phyloP scores from a whole-genome alignment of 1,140 invertebrate species.

The Hylyphantes graminicola region DNA sequence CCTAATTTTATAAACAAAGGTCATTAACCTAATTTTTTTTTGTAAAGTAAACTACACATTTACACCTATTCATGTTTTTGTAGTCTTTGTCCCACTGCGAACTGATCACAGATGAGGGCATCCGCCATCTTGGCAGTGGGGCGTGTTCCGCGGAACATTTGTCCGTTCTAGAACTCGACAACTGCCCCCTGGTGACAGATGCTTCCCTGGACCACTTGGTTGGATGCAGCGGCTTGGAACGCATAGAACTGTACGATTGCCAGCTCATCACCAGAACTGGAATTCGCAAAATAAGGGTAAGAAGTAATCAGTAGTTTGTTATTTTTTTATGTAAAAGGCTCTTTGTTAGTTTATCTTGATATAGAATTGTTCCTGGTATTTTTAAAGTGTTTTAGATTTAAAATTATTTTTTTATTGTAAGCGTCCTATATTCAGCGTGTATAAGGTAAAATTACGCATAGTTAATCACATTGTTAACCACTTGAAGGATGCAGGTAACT shows the following conservation, averaged over 20 bases:
- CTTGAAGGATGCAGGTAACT: too few species aligned
- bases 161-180: conserved; percentile 95
- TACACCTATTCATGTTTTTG: neutral
- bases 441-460: too few species aligned
- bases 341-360: too few species aligned
- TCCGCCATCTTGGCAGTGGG: conserved; percentile 90
- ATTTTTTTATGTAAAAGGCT: too few species aligned
- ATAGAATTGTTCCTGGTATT: too few species aligned
- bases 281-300: conserved; percentile 92
- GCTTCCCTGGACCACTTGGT: conserved; percentile 94
- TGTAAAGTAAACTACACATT: neutral
- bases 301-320: too few species aligned
- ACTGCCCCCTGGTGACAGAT: conserved; percentile 99
- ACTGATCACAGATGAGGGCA: conserved; percentile 97
- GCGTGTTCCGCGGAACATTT: conserved; percentile 91
- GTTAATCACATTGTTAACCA: too few species aligned
- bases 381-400: too few species aligned
- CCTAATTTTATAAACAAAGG: too few species aligned
- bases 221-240: conserved; percentile 92
- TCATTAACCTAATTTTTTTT: too few species aligned
- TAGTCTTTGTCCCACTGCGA: conserved; percentile 98
- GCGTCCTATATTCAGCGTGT: too few species aligned
- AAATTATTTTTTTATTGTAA: too few species aligned
- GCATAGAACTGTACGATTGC: conserved; percentile 98
- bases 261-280: conserved; percentile 97